Base-by-base conservation (phyloP, 2,797 vertebrate genomes). In the Percopsis omiscomaycus region DNA sequence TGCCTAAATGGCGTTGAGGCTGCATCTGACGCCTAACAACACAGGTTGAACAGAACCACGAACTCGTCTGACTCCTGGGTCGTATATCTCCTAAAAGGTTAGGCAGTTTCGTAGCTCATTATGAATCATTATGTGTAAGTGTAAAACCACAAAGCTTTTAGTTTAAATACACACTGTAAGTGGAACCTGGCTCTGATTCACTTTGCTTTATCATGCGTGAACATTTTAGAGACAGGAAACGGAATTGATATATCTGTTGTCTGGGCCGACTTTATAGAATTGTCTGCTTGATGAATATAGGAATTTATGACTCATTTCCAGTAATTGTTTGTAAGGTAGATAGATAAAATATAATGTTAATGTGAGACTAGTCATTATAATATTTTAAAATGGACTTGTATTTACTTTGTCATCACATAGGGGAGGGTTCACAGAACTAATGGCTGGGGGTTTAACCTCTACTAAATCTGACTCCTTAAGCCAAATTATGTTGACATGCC, bases 1-100 rank as follows among this genome's bases (percentile, higher is more conserved):
- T 32, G 80, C 81, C 84, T 79, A 68, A 72, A 64, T 73, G 73
- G 73, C 73, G 71, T 66, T 65, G 59, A 82, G 59, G 61, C 58
- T 68, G 46, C 66, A 66, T 64, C 61, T 49, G 60, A 68, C 70
- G 49, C 69, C 59, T 69, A 67, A 80, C 59, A 55, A 68, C 69
- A 75, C 48, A 50, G 14, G 54, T 28, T 44, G 62, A 53, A 49
- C 70, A 57, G 51, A 59, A 66, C 14, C 60, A 79, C 63, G 61
- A 82, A 59, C 54, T 14, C 58, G 32, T 46, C 42, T 61, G 63
- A 80, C 53, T 63, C 48, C 56, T 48, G 28, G 56, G 4, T 59
- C 46, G 57, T 64, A 47, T 55, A 50, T 79, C 30, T 68, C 63
- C 4, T 49, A 22, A 37, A 6, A 59, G 29, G 15, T 45, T 55